Evolutionary conservation across 2,888 invertebrate species (phyloP), one percentile per base, ranked within the genome.

Genomic region (Disparrhopalites patrizii): DNA sequence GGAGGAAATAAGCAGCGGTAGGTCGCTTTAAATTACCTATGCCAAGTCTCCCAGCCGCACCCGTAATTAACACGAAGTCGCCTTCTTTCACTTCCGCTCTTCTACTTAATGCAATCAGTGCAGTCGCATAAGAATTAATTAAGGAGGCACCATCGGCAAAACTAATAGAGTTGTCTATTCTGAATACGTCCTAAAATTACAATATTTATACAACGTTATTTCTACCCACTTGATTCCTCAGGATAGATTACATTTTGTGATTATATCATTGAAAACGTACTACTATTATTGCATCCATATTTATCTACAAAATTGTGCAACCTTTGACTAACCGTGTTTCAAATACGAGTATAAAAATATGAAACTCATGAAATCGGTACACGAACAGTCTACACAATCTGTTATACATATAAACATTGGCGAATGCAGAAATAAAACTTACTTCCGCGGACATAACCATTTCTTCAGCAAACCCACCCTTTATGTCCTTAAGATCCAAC

Each of bases 401-500:
- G 25, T 50, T n/a, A 43, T 0, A 20, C 51, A 31, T 51, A 69
- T 58, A 58, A n/a, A n/a, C n/a, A n/a, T n/a, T n/a, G n/a, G n/a
- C n/a, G n/a, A n/a, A n/a, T n/a, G n/a, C n/a, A n/a, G n/a, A n/a
- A n/a, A n/a, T n/a, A n/a, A n/a, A n/a, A n/a, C n/a, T n/a, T 68
- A 79, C 79, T 71, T 77, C 73, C 31, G 75, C 73, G 36, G 76
- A 66, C 68, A 83, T 82, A 4, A 85, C 77, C 76, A 85, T 85
- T 76, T 85, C 82, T 74, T 86, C 82, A 0, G 85, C 84, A 76
- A 87, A 83, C 1, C 86, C 86, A 28, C 85, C 85, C 31, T 85
- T 84, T n/a, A 36, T 81, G 20, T 77, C 78, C 27, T 81, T 81
- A 71, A 83, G 82, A 74, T 82, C 83, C 47, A 85, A 78, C 31